These are phyloP conservation scores for Daktulosphaira vitifoliae DNA, from an alignment of 1,140 invertebrate species.

Conservation along the genomic window DNA sequence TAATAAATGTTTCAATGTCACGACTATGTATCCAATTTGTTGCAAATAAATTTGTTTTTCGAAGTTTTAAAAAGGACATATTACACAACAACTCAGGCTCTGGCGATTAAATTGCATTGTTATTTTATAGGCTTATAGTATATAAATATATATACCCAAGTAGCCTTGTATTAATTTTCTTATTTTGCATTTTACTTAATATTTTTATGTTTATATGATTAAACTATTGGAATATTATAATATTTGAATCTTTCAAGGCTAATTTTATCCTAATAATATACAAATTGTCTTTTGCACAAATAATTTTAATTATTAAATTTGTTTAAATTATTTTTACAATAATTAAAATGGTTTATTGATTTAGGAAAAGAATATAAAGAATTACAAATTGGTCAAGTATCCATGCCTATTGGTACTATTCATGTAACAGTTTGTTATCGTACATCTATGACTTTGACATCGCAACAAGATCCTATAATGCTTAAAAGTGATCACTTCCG, in stretches of 20 bases:
- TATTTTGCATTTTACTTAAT: too few relatives aligned
- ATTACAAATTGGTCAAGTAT: conserved; percentile 68
- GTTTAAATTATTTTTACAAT: too few relatives aligned
- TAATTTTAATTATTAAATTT: too few relatives aligned
- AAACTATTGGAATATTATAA: too few relatives aligned
- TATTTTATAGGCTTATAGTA: too few relatives aligned
- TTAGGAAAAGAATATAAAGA: conserved; percentile 62
- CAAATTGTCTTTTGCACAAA: too few relatives aligned
- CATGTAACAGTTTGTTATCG: conserved; percentile 70
- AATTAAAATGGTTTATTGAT: conserved; percentile 29
- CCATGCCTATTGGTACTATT: conserved; percentile 71
- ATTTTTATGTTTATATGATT: too few relatives aligned
- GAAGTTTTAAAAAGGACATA: conserved; percentile 1
- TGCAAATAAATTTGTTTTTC: conserved; percentile 30
- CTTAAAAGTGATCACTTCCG: conserved; percentile 86
- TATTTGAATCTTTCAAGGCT: too few relatives aligned
- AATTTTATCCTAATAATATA: too few relatives aligned
- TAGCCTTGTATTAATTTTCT: too few relatives aligned
- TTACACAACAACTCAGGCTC: conserved; percentile 7
- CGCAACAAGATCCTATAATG: conserved; percentile 67
- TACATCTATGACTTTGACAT: conserved; percentile 81
- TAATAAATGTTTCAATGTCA: conserved; percentile 12
- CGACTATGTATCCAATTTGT: conserved; percentile 15
- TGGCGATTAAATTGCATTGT: background rate
- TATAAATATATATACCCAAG: too few relatives aligned